Percentiles rank a stretch among this genome's conserved stretches.
Evolutionary conservation across 2,888 invertebrate genomes (phyloP).

Genomic region (Pollenia amentaria): DNA sequence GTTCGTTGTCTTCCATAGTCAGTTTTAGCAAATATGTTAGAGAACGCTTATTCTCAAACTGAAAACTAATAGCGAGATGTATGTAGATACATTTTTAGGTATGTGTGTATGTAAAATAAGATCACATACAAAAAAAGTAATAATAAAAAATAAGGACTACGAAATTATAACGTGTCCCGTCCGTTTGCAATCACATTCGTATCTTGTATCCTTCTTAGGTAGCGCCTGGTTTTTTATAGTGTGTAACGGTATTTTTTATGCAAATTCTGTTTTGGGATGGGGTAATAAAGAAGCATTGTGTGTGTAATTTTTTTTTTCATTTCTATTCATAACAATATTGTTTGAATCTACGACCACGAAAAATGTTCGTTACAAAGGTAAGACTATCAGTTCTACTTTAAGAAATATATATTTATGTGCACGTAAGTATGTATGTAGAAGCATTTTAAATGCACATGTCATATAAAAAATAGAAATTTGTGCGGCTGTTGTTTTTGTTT

Average conservation of each 20-base stretch:
- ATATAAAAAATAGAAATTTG: slow-evolving; percentile 71
- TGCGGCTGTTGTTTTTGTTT: slow-evolving; percentile 67
- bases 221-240: slow-evolving; percentile 71
- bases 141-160: slow-evolving; percentile 59
- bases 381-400: slow-evolving; percentile 70
- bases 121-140: slow-evolving; percentile 58
- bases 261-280: slow-evolving; percentile 80
- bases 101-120: slow-evolving; percentile 34
- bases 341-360: slow-evolving; percentile 60
- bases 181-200: slow-evolving; percentile 71
- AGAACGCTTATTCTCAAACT: neutral
- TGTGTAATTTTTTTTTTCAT: slow-evolving; percentile 25
- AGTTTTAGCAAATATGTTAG: slow-evolving; percentile 36
- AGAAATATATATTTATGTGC: slow-evolving; percentile 21
- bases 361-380: slow-evolving; percentile 59
- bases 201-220: slow-evolving; percentile 76
- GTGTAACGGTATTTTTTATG: slow-evolving; percentile 84
- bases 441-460: slow-evolving; percentile 74
- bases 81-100: neutral
- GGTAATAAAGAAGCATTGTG: slow-evolving; percentile 54
- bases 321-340: slow-evolving; percentile 31
- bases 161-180: slow-evolving; percentile 77
- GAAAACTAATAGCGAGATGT: slow-evolving; percentile 43
- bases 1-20: slow-evolving; percentile 48
- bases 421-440: neutral